phyloP scores from a whole-genome alignment of 2,113 vertebrate genomes.

The Indicator indicator region DNA sequence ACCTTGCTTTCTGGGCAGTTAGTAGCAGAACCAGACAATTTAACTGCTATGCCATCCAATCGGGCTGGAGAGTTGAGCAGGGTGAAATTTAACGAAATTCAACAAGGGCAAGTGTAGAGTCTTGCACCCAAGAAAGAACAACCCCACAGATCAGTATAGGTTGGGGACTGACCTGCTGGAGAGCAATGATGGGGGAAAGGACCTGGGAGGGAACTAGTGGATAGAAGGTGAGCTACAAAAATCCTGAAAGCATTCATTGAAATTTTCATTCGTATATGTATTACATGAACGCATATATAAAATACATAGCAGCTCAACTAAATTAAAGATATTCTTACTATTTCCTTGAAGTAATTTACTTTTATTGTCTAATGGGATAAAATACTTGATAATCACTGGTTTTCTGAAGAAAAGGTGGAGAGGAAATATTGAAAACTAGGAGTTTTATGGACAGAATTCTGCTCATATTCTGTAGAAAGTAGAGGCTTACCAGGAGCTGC shows the following conservation, averaged over 20 bases:
- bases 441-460: background rate
- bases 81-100: too few species aligned
- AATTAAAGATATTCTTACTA: background rate
- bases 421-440: background rate
- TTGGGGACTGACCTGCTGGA: too few species aligned
- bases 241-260: background rate
- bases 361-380: background rate
- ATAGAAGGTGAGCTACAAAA: background rate
- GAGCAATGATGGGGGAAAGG: too few species aligned
- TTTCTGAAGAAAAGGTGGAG: background rate
- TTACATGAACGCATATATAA: background rate
- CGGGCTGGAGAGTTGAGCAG: too few species aligned
- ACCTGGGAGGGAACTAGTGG: too few species aligned
- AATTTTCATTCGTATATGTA: background rate
- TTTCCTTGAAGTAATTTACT: background rate
- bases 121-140: too few species aligned
- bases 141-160: too few species aligned
- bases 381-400: background rate
- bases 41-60: background rate
- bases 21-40: constrained; percentile 9
- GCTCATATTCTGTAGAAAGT: background rate
- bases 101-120: too few species aligned
- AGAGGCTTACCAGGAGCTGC: background rate
- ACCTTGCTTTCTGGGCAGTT: constrained; percentile 27
- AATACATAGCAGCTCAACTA: background rate